Evolutionary conservation across 2,797 vertebrate species (phyloP).

Genomic region (Enteromius fasciolatus): DNA sequence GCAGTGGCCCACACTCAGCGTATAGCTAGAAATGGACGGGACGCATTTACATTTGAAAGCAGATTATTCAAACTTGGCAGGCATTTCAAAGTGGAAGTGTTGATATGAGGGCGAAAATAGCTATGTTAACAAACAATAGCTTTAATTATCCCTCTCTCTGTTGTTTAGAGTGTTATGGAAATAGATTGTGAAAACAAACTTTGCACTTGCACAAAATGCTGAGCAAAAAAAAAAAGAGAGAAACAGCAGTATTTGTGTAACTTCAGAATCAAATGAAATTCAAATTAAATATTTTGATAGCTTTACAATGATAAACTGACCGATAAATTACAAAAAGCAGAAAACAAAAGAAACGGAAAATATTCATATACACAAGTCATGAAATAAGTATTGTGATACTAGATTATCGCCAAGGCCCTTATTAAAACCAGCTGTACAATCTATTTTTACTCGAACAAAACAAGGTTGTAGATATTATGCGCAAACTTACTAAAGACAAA

Average conservation of each 20-base stretch:
- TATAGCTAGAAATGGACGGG: conserved; percentile 63
- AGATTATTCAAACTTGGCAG: conserved; percentile 72
- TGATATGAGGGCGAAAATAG: conserved; percentile 63
- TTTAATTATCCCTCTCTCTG: conserved; percentile 51
- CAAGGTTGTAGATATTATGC: conserved; percentile 6
- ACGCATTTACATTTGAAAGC: conserved; percentile 77
- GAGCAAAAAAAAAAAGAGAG: background rate
- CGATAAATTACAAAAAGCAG: background rate
- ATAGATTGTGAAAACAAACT: conserved; percentile 40
- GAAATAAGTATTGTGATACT: background rate
- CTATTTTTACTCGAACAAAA: conserved; percentile 6
- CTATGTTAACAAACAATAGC: conserved; percentile 59
- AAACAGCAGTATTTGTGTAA: background rate
- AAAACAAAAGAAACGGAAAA: conserved; percentile 2
- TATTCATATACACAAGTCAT: background rate
- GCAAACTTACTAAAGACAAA: background rate
- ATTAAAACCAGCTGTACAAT: conserved; percentile 11
- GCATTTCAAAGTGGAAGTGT: conserved; percentile 67
- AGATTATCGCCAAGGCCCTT: background rate
- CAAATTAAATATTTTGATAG: conserved; percentile 3
- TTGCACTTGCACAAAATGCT: background rate
- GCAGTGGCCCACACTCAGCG: conserved; percentile 59
- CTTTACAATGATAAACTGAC: background rate
- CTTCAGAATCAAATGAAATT: background rate
- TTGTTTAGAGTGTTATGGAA: conserved; percentile 44